These are phyloP conservation scores for Lithophane socia DNA, from an alignment of 2,888 invertebrate species.

Conservation along the genomic window DNA sequence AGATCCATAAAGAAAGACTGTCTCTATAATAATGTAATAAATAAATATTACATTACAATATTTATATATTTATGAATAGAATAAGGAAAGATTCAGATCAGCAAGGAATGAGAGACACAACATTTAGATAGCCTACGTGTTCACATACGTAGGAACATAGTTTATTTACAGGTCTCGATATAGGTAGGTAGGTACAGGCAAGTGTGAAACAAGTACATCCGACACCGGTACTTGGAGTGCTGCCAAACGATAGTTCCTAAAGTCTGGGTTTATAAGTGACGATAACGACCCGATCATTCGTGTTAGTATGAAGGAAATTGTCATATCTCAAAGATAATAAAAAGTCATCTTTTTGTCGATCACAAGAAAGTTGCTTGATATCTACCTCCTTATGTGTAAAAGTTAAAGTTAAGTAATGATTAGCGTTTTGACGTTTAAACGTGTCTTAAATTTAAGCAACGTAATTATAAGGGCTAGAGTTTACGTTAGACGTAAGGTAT, in stretches of 20 bases:
- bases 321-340: background rate
- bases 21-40: background rate
- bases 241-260: constrained; percentile 76
- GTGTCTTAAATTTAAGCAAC: no score
- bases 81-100: background rate
- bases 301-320: constrained; percentile 1
- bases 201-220: constrained; percentile 75
- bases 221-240: constrained; percentile 79
- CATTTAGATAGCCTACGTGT: background rate
- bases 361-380: no score
- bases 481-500: no score
- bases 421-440: no score
- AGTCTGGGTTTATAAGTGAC: constrained; percentile 56
- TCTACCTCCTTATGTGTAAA: no score
- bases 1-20: background rate
- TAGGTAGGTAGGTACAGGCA: constrained; percentile 54
- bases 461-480: no score
- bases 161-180: constrained; percentile 49
- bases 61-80: background rate
- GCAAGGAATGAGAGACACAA: background rate
- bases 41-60: background rate
- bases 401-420: no score
- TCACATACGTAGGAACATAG: background rate
- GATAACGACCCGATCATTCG: constrained; percentile 50
- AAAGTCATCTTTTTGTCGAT: background rate